Conservation (phyloP, 2,888 invertebrate genomes). For the Troglohyphantes excavatus region DNA sequence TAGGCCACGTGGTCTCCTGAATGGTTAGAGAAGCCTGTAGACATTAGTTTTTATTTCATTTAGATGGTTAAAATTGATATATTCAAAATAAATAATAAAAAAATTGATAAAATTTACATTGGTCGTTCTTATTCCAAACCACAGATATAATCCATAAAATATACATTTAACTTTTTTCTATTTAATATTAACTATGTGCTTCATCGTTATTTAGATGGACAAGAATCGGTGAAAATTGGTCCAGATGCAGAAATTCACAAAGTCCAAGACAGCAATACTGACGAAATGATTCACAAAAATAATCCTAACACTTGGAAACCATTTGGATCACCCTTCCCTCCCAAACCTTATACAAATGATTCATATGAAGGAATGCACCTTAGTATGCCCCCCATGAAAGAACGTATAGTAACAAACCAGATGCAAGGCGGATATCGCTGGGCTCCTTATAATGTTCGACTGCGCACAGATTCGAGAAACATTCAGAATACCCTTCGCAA, state of each 20-base stretch:
- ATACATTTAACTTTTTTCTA: no score
- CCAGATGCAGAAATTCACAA: background rate
- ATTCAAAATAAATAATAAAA: no score
- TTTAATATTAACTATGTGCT: no score
- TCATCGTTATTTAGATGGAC: background rate
- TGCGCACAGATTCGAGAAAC: background rate
- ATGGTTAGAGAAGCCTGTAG: no score
- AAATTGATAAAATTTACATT: no score
- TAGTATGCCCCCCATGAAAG: conserved; percentile 9
- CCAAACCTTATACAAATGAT: conserved; percentile 3
- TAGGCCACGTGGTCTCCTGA: no score
- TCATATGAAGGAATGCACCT: conserved; percentile 11
- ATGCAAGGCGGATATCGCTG: background rate
- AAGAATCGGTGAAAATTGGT: no score
- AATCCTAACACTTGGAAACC: conserved; percentile 13
- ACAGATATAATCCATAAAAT: no score
- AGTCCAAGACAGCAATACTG: background rate
- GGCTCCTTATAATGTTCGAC: background rate
- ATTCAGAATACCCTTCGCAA: conserved; percentile 38
- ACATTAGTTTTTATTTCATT: no score
- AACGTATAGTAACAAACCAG: conserved; percentile 10
- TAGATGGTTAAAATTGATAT: no score
- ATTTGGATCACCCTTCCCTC: background rate
- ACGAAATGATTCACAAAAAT: background rate
- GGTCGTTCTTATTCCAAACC: no score